Conservation (phyloP, 2,888 invertebrate genomes). For the Cetonia aurata region DNA sequence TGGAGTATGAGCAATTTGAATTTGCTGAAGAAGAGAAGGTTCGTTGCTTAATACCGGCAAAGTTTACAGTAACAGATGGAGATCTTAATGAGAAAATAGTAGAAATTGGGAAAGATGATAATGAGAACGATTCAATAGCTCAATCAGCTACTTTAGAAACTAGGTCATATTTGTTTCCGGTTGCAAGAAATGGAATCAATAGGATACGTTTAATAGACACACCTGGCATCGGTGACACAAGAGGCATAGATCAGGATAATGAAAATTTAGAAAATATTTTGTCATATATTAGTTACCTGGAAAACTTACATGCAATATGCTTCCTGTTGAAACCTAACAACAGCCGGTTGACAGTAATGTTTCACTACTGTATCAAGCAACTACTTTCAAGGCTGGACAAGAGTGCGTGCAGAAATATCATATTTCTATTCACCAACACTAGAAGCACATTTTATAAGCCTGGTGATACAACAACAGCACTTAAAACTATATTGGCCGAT, state of each 20-base stretch:
- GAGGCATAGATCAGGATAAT: slow-evolving; percentile 51
- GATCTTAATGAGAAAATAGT: slow-evolving; percentile 51
- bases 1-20: slow-evolving; percentile 53
- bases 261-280: slow-evolving; percentile 54
- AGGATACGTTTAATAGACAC: slow-evolving; percentile 61
- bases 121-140: slow-evolving; percentile 49
- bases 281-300: slow-evolving; percentile 56
- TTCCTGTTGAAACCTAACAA: slow-evolving; percentile 59
- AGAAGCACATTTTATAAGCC: slow-evolving; percentile 57
- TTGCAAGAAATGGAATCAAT: slow-evolving; percentile 44
- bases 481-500: slow-evolving; percentile 54
- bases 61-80: slow-evolving; percentile 55
- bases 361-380: slow-evolving; percentile 61
- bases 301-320: slow-evolving; percentile 60
- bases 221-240: slow-evolving; percentile 58
- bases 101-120: slow-evolving; percentile 52
- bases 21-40: slow-evolving; percentile 51
- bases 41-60: slow-evolving; percentile 57
- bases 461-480: slow-evolving; percentile 57
- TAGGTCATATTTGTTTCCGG: slow-evolving; percentile 76
- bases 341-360: slow-evolving; percentile 57
- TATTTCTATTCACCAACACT: slow-evolving; percentile 62
- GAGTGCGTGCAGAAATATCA: slow-evolving; percentile 59
- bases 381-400: slow-evolving; percentile 61
- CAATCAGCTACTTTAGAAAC: slow-evolving; percentile 52